Base-by-base conservation (phyloP, 2,888 invertebrate genomes). In the Strigamia maritima region DNA sequence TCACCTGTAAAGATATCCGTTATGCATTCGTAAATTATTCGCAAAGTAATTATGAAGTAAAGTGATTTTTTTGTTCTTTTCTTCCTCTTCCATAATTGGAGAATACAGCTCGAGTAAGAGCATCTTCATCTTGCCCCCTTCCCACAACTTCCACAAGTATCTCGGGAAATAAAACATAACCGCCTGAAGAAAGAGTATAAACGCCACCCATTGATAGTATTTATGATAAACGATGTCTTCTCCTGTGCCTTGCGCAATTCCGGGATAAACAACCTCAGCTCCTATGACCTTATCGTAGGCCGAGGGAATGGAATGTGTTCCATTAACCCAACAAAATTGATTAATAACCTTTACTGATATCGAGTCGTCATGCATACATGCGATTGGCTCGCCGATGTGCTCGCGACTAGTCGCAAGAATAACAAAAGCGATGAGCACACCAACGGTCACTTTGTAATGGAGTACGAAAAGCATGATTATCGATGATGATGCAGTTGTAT, bases 321-420 rank as follows among this genome's bases (percentile, higher is more conserved):
- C 94, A 87, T 95, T 95, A 84, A 96, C 95, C 96, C 96, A 96
- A 87, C 96, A 96, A 87, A 93, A 96, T 70, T 95, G 96, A 87
- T 96, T 95, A 83, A 96, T 88, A 80, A 95, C 95, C 89, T 95
- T 95, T 87, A 16, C 54, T 14, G 79, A n/a, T n/a, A n/a, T n/a
- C n/a, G n/a, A n/a, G 28, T n/a, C 49, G 1, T 44, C 19, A 3
- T 74, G 19, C 85, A 95, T 94, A 87, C 97, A 98, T 88, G 96
- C 95, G 85, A 98, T 98, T 26, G 97, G 97, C 86, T 97, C 97
- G 10, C 97, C 97, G 85, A 98, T 96, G 87, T 97, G 97, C 86
- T 97, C 97, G 80, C 95, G 90, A 82, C 95, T 94, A 76, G 96
- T 96, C 81, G 97, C 95, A 84, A 97, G 89, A 84, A 97, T 88